phyloP scores from a whole-genome alignment of 2,113 vertebrate species.

The Poeciliopsis turrubarensis region DNA sequence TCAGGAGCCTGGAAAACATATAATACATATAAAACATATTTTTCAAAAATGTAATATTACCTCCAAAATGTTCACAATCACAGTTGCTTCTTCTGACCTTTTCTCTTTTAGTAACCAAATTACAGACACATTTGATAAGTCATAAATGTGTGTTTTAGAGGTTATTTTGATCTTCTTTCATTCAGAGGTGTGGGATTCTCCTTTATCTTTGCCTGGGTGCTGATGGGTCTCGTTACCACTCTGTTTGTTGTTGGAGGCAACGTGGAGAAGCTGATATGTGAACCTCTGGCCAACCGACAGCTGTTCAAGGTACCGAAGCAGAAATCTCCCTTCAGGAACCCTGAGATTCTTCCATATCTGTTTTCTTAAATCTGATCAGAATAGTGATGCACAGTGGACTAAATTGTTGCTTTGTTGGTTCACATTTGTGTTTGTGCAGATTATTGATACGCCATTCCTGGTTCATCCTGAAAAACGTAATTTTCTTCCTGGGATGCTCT shows the following conservation, averaged over 20 bases:
- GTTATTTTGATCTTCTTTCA: constrained; percentile 9
- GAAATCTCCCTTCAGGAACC: neutral
- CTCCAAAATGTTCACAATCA: too few relatives aligned
- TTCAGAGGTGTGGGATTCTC: constrained; percentile 91
- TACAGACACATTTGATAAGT: neutral
- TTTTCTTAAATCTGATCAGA: neutral
- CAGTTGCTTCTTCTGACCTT: neutral
- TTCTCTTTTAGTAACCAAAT: neutral
- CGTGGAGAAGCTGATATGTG: constrained; percentile 91
- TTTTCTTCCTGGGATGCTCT: constrained; percentile 87
- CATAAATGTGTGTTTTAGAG: neutral
- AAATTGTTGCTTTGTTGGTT: constrained; percentile 14
- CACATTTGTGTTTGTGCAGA: constrained; percentile 72
- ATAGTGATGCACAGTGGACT: neutral
- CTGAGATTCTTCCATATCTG: neutral
- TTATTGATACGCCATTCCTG: constrained; percentile 92
- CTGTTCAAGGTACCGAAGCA: constrained; percentile 85
- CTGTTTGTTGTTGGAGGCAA: constrained; percentile 89
- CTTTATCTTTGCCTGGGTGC: constrained; percentile 91
- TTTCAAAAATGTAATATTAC: too few relatives aligned
- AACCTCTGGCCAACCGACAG: constrained; percentile 88
- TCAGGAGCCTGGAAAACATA: too few relatives aligned
- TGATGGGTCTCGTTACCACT: constrained; percentile 89
- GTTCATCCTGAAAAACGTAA: constrained; percentile 87
- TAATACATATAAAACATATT: too few relatives aligned